A percentile compares a stretch with the other conserved stretches of the same genome.
Evolutionary conservation across 2,113 vertebrate species (phyloP).

Genomic region (Grammomys surdaster): DNA sequence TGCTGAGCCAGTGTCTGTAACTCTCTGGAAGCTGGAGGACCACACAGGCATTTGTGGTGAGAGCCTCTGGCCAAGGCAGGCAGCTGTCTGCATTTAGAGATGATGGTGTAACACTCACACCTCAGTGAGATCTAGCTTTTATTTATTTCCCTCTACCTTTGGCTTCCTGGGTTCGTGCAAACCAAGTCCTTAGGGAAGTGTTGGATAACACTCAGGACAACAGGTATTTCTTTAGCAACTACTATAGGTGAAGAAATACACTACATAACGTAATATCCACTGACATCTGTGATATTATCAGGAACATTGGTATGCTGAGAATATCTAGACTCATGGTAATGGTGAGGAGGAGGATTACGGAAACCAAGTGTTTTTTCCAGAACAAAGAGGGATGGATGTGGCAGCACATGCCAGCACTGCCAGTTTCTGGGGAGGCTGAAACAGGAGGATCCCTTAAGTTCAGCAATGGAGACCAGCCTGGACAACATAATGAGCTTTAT

Average conservation of each 20-base stretch:
- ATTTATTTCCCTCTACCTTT: neutral
- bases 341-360: neutral
- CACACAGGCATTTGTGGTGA: fast-evolving
- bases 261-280: neutral
- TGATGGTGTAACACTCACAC: neutral
- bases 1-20: neutral
- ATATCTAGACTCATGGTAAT: neutral
- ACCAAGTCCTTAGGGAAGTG: neutral
- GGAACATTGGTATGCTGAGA: neutral
- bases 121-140: neutral
- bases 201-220: neutral
- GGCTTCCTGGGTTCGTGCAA: neutral
- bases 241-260: neutral
- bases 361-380: neutral
- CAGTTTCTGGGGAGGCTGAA: neutral
- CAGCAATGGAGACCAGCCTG: neutral
- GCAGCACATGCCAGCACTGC: fast-evolving
- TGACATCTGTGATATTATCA: neutral
- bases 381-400: neutral
- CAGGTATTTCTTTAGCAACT: neutral
- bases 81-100: neutral
- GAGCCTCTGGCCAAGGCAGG: neutral
- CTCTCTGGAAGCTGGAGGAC: neutral
- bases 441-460: neutral
- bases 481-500: neutral